Base-by-base conservation (phyloP, 2,797 vertebrate genomes). In the Halcyon smyrnensis region DNA sequence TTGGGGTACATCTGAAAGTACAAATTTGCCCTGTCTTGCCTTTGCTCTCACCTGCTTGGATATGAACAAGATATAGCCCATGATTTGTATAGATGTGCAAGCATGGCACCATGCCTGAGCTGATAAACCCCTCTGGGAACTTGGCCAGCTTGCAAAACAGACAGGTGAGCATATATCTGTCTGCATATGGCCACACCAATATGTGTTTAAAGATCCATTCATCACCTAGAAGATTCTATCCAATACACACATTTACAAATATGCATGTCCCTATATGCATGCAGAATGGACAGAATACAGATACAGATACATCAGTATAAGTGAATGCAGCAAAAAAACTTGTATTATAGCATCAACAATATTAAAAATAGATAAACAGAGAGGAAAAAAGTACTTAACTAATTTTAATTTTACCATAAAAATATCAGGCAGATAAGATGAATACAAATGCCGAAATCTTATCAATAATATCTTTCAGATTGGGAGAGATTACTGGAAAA, bases 121-220 rank as follows among this genome's bases (percentile, higher is more conserved):
- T 88, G 57, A 81, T 36, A 86, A 91, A 81, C 14, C 37, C 27
- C 30, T 50, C 57, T 57, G 79, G 82, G 60, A 93, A 85, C 32
- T 57, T 0, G 20, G 23, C 39, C 84, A 94, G 71, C 65, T 68
- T 87, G n/a, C 60, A 64, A 68, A 95, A 75, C 37, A 84, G 69
- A 37, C 59, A 85, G 87, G 60, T 93, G 75, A 91, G 46, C 79
- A 32, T 25, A 4, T 41, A 78, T 71, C 20, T 75, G 32, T 57
- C 34, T 94, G 65, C 76, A 78, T 84, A 34, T 86, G 76, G 57
- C 65, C 62, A 51, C 34, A 69, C 16, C 53, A 77, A 37, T 36
- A 51, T 2, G 4, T 17, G 25, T 80, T 91, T 91, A 77, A 89
- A 94, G n/a, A 81, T 50, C 43, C 13, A 11, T 62, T 87, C 50